Evolutionary conservation across 2,113 vertebrate species (phyloP), one percentile per base, ranked within the genome.

Genomic region (Dasyornis broadbenti): DNA sequence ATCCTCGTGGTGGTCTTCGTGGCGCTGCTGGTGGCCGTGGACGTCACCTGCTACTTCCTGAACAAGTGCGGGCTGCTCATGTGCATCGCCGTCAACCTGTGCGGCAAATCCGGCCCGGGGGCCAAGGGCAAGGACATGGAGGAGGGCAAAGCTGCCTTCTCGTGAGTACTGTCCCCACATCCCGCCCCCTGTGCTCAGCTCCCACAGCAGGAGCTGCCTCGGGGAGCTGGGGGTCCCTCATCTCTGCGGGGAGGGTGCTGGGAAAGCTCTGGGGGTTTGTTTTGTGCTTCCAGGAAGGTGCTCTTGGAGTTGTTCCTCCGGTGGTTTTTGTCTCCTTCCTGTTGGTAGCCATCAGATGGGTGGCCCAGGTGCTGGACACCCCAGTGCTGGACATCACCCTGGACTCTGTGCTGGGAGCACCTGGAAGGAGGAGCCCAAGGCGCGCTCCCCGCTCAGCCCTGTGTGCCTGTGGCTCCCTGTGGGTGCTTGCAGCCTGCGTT

Each of bases 21-120:
- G 82, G 98, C 99, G 69, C 98, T 99, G 75, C 98, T 99, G 95
- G 98, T 99, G 97, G 98, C 98, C 6, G 98, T 99, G 95, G 99
- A 99, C 44, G 98, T 99, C 97, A 99, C 99, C 97, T 99, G 99
- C 97, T 99, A 98, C 98, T 99, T 99, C 97, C 97, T 99, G 93
- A 99, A 99, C 98, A 99, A 99, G 97, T 99, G 99, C 3, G 99
- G 99, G 88, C 98, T 99, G 93, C 98, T 99, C 72, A 99, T 99
- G 99, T 99, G 99, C 97, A 99, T 99, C 15, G 99, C 99, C 0
- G 99, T 99, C 59, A 99, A 99, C 97, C 96, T 99, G 76, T 99
- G 99, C 2, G 99, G 99, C 31, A 99, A 99, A 66, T 97, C 99
- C 0, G 99, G 98, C 59, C 98, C 99, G 0, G 98, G 99, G 10